Percentiles rank a stretch among this genome's conserved stretches.
These are phyloP conservation scores for Aspiorhynchus laticeps DNA, from an alignment of 2,113 vertebrate species.

Conservation along the genomic window DNA sequence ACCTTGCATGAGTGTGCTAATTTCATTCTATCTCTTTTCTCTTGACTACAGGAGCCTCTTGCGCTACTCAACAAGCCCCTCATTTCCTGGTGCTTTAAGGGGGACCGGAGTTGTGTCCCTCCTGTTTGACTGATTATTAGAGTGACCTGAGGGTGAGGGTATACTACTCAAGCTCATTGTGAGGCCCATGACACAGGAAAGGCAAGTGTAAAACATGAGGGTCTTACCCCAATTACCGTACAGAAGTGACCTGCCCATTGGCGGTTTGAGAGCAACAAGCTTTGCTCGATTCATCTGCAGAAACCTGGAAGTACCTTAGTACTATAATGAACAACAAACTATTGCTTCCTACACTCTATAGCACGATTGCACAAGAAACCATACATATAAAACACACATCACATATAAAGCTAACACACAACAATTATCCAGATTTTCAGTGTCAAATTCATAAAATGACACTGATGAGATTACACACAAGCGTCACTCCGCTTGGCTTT, in stretches of 20 bases:
- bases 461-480: constrained; percentile 26
- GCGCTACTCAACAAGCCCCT: neutral
- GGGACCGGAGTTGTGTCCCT: neutral
- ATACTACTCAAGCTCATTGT: constrained; percentile 39
- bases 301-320: neutral
- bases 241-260: constrained; percentile 35
- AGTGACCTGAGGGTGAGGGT: constrained; percentile 32
- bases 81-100: constrained; percentile 11
- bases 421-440: neutral
- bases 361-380: neutral
- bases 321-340: neutral
- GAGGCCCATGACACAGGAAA: constrained; percentile 28
- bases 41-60: neutral
- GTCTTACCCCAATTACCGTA: neutral
- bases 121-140: constrained; percentile 40
- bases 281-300: neutral
- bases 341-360: neutral
- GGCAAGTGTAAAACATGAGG: constrained; percentile 35
- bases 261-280: neutral
- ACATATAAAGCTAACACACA: neutral
- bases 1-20: neutral
- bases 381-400: neutral
- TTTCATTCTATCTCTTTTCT: neutral
- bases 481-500: constrained; percentile 41
- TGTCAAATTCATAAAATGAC: constrained; percentile 30